phyloP scores from a whole-genome alignment of 2,113 vertebrate genomes.

The Poecile atricapillus region DNA sequence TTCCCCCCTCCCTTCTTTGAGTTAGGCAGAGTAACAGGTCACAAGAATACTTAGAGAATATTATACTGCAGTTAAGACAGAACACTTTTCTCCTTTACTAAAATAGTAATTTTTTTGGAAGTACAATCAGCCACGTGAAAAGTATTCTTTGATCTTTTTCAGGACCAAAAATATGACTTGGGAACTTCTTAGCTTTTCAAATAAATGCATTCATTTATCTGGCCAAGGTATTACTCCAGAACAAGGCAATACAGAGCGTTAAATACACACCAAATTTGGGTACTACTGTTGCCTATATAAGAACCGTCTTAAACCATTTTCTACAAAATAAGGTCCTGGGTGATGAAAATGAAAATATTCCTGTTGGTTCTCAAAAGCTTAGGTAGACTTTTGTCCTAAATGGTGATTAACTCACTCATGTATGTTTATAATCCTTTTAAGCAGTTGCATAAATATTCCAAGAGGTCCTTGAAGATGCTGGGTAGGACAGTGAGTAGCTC shows the following conservation, averaged over 20 bases:
- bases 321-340: neutral
- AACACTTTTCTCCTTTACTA: neutral
- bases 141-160: neutral
- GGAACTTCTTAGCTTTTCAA: neutral
- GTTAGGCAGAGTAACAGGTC: neutral
- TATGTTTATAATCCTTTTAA: neutral
- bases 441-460: neutral
- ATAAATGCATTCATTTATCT: neutral
- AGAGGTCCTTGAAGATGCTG: neutral
- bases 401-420: neutral
- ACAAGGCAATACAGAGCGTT: neutral
- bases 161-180: neutral
- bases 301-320: neutral
- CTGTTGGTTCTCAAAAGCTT: neutral
- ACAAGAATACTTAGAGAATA: neutral
- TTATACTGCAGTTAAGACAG: neutral
- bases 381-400: neutral
- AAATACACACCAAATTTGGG: neutral
- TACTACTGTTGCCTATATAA: neutral
- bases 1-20: neutral
- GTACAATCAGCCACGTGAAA: neutral
- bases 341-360: neutral
- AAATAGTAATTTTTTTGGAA: neutral
- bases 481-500: neutral
- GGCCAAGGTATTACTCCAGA: neutral